Conservation (phyloP, 2,797 vertebrate species). For the Chaetodon trifasciatus region DNA sequence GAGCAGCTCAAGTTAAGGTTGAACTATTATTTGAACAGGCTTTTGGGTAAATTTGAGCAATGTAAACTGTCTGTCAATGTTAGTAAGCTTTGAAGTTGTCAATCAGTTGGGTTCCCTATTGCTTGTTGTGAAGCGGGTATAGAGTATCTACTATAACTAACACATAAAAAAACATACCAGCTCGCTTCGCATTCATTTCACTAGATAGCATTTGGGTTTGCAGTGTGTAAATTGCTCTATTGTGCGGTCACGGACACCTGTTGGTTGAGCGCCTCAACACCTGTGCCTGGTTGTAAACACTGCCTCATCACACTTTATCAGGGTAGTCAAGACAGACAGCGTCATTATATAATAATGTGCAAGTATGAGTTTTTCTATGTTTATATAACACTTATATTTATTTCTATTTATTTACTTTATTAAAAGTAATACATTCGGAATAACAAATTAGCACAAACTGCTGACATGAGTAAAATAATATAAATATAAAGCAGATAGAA, state of each 20-base stretch:
- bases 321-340: background rate
- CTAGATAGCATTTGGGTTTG: background rate
- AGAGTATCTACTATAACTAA: background rate
- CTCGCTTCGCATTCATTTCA: background rate
- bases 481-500: background rate
- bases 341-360: background rate
- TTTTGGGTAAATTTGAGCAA: background rate
- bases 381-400: background rate
- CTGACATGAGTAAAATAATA: background rate
- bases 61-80: background rate
- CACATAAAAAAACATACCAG: background rate
- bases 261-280: background rate
- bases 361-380: background rate
- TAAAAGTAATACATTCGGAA: background rate
- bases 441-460: background rate
- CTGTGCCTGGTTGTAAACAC: constrained; percentile 30
- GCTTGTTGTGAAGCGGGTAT: background rate
- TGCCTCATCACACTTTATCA: constrained; percentile 13
- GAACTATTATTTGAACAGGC: background rate
- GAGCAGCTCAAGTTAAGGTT: background rate
- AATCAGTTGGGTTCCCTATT: background rate
- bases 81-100: background rate
- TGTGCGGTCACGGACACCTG: background rate
- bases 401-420: background rate
- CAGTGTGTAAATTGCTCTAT: background rate